Conservation (phyloP, 2,888 invertebrate species). For the Silvanus unidentatus region DNA sequence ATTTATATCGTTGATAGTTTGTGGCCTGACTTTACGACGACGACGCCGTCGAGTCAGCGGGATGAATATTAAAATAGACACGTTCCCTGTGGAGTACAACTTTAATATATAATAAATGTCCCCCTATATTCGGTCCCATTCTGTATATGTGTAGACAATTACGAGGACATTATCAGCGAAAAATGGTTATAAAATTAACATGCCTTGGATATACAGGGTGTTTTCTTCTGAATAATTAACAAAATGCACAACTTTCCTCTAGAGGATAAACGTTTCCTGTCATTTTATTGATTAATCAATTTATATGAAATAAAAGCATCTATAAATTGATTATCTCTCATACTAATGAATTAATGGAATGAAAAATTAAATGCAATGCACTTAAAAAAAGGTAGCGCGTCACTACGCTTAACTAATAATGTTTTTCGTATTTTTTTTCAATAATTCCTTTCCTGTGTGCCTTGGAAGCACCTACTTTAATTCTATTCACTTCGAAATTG, state of each 20-base stretch:
- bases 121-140: neutral
- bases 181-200: too few relatives aligned
- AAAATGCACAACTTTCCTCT: too few relatives aligned
- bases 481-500: conserved; percentile 2
- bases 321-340: conserved; percentile 1
- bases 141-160: neutral
- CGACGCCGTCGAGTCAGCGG: conserved; percentile 10
- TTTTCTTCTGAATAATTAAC: too few relatives aligned
- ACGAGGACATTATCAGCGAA: neutral
- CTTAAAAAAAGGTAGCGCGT: neutral
- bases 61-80: conserved; percentile 25
- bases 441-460: too few relatives aligned
- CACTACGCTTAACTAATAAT: too few relatives aligned
- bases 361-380: conserved; percentile 1
- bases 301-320: neutral
- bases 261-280: too few relatives aligned
- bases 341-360: conserved; percentile 2
- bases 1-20: conserved; percentile 11
- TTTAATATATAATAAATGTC: conserved; percentile 27
- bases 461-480: neutral
- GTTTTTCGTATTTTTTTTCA: too few relatives aligned
- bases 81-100: conserved; percentile 20
- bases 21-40: conserved; percentile 11
- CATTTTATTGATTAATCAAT: too few relatives aligned
- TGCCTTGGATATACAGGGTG: too few relatives aligned